Evolutionary conservation across 2,888 invertebrate genomes (phyloP).

Genomic region (Ectemnius lituratus): DNA sequence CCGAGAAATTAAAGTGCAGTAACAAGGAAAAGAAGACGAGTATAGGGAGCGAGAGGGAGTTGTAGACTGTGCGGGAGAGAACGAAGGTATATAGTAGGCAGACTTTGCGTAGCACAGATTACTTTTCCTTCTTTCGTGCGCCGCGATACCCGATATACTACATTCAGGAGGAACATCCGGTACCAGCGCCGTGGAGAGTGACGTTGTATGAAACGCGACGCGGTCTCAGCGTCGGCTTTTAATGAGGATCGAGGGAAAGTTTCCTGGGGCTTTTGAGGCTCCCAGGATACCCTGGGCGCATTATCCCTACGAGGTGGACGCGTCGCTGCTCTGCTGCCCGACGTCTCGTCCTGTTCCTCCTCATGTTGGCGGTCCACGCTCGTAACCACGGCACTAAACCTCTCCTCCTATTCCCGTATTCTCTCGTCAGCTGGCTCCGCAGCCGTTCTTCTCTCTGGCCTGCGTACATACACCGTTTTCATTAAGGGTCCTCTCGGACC

Average conservation of each 20-base stretch:
- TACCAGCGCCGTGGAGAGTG: slow-evolving; percentile 14
- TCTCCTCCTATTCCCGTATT: slow-evolving; percentile 8
- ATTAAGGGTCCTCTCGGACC: slow-evolving; percentile 56
- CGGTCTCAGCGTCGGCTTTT: slow-evolving; percentile 41
- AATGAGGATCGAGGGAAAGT: slow-evolving; percentile 58
- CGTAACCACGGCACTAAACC: slow-evolving; percentile 23
- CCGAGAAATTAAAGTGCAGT: background rate
- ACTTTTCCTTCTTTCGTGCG: slow-evolving; percentile 30
- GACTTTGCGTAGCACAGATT: slow-evolving; percentile 30
- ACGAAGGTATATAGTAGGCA: background rate
- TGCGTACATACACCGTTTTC: slow-evolving; percentile 41
- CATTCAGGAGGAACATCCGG: slow-evolving; percentile 25
- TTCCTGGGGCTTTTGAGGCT: slow-evolving; percentile 44
- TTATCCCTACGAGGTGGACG: slow-evolving; percentile 40
- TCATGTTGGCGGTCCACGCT: background rate
- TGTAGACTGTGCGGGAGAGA: background rate
- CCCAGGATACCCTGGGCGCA: slow-evolving; percentile 40
- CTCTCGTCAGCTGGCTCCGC: background rate
- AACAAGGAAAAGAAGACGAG: background rate
- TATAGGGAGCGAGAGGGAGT: background rate
- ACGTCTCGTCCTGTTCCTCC: no score
- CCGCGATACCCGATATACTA: slow-evolving; percentile 47
- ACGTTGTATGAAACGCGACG: slow-evolving; percentile 48
- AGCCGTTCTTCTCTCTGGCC: background rate
- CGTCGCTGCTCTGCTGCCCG: slow-evolving; percentile 2